Evolutionary conservation across 2,797 vertebrate species (phyloP).

Genomic region (Macroramphosus scolopax): DNA sequence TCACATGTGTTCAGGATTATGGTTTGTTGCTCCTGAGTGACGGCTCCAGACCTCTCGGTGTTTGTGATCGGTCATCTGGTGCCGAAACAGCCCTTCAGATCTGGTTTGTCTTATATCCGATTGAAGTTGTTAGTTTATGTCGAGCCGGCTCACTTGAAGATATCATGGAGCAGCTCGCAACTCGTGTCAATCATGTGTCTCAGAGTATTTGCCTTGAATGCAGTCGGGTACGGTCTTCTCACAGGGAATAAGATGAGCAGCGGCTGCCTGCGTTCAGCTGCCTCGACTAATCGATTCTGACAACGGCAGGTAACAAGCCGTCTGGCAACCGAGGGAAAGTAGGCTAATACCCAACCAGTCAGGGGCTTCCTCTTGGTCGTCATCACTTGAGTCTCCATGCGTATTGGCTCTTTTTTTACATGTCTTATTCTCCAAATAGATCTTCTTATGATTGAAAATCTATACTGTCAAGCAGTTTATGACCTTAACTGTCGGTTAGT

Average conservation of each 20-base stretch:
- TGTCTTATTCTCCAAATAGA: too few relatives aligned
- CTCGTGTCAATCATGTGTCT: neutral
- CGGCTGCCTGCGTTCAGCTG: slow-evolving; percentile 35
- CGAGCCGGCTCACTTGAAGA: too few relatives aligned
- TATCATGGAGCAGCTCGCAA: too few relatives aligned
- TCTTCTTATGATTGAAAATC: slow-evolving; percentile 9
- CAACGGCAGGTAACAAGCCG: slow-evolving; percentile 48
- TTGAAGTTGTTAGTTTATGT: too few relatives aligned
- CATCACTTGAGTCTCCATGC: too few relatives aligned
- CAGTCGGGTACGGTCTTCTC: slow-evolving; percentile 5
- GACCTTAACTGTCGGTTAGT: slow-evolving; percentile 20
- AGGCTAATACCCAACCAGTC: slow-evolving; percentile 54
- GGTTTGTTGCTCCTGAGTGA: too few relatives aligned
- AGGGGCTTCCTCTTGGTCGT: slow-evolving; percentile 11
- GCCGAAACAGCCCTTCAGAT: too few relatives aligned
- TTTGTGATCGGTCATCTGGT: too few relatives aligned
- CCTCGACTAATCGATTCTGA: slow-evolving; percentile 66
- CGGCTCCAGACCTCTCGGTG: too few relatives aligned
- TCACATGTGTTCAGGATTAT: too few relatives aligned
- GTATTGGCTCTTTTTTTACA: too few relatives aligned
- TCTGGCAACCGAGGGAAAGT: slow-evolving; percentile 54
- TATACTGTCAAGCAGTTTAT: slow-evolving; percentile 8
- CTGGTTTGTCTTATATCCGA: too few relatives aligned
- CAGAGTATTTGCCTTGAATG: slow-evolving; percentile 12
- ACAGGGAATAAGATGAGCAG: slow-evolving; percentile 37